Conservation (phyloP, 2,797 vertebrate genomes). For the Myotis findleyi region DNA sequence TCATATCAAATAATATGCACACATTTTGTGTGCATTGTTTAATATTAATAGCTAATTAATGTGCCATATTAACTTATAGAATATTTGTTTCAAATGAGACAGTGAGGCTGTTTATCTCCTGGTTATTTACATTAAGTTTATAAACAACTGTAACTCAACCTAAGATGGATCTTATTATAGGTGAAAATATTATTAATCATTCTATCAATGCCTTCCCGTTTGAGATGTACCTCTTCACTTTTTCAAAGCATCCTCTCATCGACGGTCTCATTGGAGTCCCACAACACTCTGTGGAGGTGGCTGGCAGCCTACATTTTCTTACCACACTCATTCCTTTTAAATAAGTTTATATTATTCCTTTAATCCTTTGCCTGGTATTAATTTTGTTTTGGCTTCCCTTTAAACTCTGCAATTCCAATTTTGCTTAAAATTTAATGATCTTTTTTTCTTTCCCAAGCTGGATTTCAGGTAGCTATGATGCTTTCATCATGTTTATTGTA, state of each 20-base stretch:
- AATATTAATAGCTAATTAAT: not conserved
- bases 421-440: conserved; percentile 27
- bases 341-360: not conserved
- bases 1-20: not conserved
- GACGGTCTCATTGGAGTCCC: not conserved
- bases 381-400: not conserved
- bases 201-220: not conserved
- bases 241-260: not conserved
- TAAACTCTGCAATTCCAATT: not conserved
- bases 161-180: not conserved
- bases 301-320: not conserved
- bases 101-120: not conserved
- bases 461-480: not conserved
- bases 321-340: not conserved
- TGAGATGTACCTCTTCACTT: not conserved
- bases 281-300: not conserved
- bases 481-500: not conserved
- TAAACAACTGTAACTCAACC: not conserved
- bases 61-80: not conserved
- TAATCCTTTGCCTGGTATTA: not conserved
- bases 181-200: not conserved
- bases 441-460: not conserved
- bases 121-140: not conserved
- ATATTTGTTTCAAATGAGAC: not conserved
- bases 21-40: not conserved